phyloP scores from a whole-genome alignment of 2,797 vertebrate genomes.

The Halcyon badia region DNA sequence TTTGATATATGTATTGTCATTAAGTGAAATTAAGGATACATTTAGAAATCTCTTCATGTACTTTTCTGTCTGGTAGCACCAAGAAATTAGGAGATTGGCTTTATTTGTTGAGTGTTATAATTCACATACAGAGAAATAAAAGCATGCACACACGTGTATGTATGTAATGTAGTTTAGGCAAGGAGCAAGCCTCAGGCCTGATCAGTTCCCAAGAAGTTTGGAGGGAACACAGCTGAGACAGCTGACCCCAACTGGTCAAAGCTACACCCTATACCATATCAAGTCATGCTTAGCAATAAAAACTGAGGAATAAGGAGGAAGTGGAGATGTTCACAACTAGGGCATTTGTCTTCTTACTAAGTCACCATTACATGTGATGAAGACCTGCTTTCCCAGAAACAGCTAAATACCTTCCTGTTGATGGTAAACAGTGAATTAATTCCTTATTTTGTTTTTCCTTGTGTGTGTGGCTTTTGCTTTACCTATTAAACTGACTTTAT shows the following conservation, averaged over 20 bases:
- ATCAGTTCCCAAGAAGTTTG: not conserved
- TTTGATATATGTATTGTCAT: not conserved
- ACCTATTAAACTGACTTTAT: not conserved
- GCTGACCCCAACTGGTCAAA: not conserved
- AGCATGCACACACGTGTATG: not conserved
- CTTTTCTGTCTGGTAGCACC: not conserved
- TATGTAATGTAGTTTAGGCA: not conserved
- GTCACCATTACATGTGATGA: not conserved
- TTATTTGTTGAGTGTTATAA: not conserved
- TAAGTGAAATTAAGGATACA: not conserved
- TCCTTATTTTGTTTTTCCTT: not conserved
- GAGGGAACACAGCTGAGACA: not conserved
- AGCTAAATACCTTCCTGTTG: rapidly evolving
- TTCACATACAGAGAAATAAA: not conserved
- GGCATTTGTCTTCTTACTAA: not conserved
- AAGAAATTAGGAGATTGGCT: not conserved
- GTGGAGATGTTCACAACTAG: no score
- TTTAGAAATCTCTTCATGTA: not conserved
- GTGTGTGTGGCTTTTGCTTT: not conserved
- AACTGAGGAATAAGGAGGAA: not conserved
- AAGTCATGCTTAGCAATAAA: not conserved
- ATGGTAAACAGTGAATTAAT: not conserved
- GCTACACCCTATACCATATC: not conserved
- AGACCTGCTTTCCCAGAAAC: not conserved
- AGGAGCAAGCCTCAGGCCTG: not conserved